Evolutionary conservation across 2,888 invertebrate species (phyloP).

Genomic region (Trichopria drosophilae): DNA sequence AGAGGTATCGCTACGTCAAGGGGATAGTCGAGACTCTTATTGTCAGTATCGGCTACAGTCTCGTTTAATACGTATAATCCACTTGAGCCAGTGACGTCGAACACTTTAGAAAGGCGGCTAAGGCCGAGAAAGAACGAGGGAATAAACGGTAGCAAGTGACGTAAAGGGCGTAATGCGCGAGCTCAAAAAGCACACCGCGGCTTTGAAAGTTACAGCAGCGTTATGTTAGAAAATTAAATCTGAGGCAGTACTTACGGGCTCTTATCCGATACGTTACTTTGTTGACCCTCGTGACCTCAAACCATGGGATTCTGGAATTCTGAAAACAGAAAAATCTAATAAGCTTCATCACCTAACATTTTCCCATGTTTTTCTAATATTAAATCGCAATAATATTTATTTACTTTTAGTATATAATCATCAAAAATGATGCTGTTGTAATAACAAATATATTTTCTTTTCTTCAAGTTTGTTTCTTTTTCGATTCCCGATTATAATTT

Average conservation of each 20-base stretch:
- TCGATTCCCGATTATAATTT: too few relatives aligned
- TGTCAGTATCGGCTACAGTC: conserved; percentile 32
- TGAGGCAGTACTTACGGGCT: conserved; percentile 36
- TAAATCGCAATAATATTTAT: too few relatives aligned
- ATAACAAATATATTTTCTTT: too few relatives aligned
- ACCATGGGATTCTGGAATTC: conserved; percentile 27
- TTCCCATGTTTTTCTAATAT: too few relatives aligned
- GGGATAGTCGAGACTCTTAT: conserved; percentile 33
- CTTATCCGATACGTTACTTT: conserved; percentile 23
- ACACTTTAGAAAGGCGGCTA: conserved; percentile 39
- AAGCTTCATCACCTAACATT: too few relatives aligned
- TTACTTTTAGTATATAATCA: too few relatives aligned
- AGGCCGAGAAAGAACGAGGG: conserved; percentile 1
- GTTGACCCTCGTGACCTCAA: conserved; percentile 33
- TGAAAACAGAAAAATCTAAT: too few relatives aligned
- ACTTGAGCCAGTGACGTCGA: conserved; percentile 39
- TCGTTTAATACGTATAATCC: conserved; percentile 41
- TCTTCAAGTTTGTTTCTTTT: too few relatives aligned
- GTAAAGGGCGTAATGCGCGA: conserved; percentile 18
- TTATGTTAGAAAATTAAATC: conserved; percentile 48
- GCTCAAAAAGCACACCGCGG: conserved; percentile 21
- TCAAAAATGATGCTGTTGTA: too few relatives aligned
- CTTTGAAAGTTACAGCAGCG: conserved; percentile 42
- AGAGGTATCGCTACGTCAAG: too few relatives aligned
- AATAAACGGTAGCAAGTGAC: conserved; percentile 12